phyloP scores from a whole-genome alignment of 1,140 invertebrate species.

The Prorops nasuta region DNA sequence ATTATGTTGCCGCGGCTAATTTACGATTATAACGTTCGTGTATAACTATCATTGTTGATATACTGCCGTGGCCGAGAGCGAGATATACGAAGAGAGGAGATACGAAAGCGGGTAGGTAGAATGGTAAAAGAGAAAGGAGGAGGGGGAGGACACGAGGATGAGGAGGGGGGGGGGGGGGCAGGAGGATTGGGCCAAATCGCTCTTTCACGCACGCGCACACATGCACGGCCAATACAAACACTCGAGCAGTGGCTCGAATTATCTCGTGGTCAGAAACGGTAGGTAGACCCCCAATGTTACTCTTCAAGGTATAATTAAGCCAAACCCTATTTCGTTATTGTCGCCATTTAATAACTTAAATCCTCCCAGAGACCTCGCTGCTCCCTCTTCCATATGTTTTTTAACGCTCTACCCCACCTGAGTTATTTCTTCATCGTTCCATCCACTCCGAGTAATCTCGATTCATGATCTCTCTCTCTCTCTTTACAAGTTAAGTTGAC shows the following conservation, averaged over 20 bases:
- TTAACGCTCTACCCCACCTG: no score
- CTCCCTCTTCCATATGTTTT: no score
- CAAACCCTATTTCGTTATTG: neutral
- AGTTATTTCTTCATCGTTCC: no score
- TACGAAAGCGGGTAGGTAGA: neutral
- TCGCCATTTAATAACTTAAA: neutral
- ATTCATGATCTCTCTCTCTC: no score
- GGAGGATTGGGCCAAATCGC: no score
- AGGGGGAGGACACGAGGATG: neutral
- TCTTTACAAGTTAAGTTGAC: no score
- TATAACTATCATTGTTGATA: conserved; percentile 60
- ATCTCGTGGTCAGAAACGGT: neutral
- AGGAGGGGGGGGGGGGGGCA: no score
- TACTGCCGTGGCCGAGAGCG: conserved; percentile 40
- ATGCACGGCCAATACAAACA: no score
- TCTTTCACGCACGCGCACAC: no score
- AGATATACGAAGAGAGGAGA: neutral
- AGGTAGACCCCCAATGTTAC: neutral
- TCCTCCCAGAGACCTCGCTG: neutral
- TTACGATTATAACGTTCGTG: conserved; percentile 60
- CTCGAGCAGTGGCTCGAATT: neutral
- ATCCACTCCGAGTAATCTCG: no score
- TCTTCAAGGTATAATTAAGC: neutral
- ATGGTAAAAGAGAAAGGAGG: neutral
- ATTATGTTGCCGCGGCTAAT: conserved; percentile 58